A percentile compares a stretch with the other conserved stretches of the same genome.
Evolutionary conservation across 1,140 invertebrate species (phyloP).

Genomic region (Bombyx mori): ASM3026992v2 NC_085109.1:14228001-14228500

Average conservation of each 20-base stretch:
- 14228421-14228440: background rate
- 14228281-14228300: conserved; percentile 67
- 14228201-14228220: conserved; percentile 86
- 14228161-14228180: conserved; percentile 99
- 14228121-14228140: conserved; percentile 99
- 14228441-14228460: conserved; percentile 10
- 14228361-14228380: conserved; percentile 82
- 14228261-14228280: conserved; percentile 81
- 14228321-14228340: conserved; percentile 73
- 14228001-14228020: conserved; percentile 54
- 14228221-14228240: conserved; percentile 79
- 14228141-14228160: conserved; percentile 96
- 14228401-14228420: conserved; percentile 93
- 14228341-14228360: conserved; percentile 77
- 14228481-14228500: background rate
- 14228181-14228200: conserved; percentile 99
- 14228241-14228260: conserved; percentile 83
- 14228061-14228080: conserved; percentile 78
- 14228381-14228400: conserved; percentile 94
- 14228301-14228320: conserved; percentile 51
- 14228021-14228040: conserved; percentile 80
- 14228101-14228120: conserved; percentile 86
- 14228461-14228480: conserved; percentile 4
- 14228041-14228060: conserved; percentile 95
- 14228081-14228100: conserved; percentile 54